Percentiles rank a stretch among this genome's conserved stretches.
Conservation (phyloP, 1,140 invertebrate species). For the Papilio polytes region DNA sequence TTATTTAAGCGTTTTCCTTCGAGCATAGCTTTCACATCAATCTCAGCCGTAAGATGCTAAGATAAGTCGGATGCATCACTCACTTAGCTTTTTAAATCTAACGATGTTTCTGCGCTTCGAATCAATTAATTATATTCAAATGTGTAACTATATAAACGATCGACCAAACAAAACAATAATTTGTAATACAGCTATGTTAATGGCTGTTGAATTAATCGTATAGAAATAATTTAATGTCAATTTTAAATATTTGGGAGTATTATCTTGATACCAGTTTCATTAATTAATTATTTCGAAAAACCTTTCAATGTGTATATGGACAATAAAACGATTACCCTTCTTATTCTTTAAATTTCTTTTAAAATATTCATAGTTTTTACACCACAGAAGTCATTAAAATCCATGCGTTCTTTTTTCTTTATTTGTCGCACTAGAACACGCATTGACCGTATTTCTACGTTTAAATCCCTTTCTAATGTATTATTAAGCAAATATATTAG, state of each 20-base stretch:
- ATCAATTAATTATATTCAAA: constrained; percentile 4
- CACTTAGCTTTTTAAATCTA: constrained; percentile 28
- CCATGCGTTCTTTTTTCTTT: too few relatives aligned
- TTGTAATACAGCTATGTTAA: background rate
- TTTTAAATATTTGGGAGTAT: background rate
- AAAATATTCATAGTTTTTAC: too few relatives aligned
- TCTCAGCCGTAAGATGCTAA: constrained; percentile 56
- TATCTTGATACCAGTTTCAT: background rate
- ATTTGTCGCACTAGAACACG: too few relatives aligned
- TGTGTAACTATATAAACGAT: background rate
- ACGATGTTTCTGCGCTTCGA: background rate
- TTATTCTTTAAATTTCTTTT: too few relatives aligned
- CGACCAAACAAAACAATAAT: background rate
- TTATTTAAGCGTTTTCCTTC: constrained; percentile 23
- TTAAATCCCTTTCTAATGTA: too few relatives aligned
- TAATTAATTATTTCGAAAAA: too few relatives aligned
- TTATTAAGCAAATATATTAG: too few relatives aligned
- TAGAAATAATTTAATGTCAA: background rate
- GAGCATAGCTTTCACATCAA: constrained; percentile 40
- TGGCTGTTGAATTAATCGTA: background rate
- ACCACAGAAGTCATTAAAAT: too few relatives aligned
- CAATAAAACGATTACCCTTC: too few relatives aligned
- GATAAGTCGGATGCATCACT: constrained; percentile 55
- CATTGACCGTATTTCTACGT: too few relatives aligned
- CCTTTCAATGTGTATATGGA: too few relatives aligned